Evolutionary conservation across 2,797 vertebrate species (phyloP).

Genomic region (Cyclopterus lumpus): DNA sequence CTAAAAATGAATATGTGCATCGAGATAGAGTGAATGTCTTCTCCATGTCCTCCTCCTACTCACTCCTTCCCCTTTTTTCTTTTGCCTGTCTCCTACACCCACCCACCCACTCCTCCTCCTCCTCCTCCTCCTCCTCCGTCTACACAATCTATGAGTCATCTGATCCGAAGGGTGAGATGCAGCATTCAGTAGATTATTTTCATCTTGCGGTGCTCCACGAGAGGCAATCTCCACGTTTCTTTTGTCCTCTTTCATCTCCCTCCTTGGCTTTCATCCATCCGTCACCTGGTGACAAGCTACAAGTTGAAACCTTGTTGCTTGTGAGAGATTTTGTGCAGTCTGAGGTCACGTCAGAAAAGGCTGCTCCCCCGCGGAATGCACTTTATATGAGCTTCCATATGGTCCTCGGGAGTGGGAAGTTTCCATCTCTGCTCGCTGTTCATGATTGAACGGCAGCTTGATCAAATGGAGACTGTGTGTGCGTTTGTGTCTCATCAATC

Average conservation of each 20-base stretch:
- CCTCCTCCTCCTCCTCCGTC: constrained; percentile 45
- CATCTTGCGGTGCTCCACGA: constrained; percentile 44
- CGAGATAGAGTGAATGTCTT: constrained; percentile 17
- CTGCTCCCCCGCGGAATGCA: not conserved
- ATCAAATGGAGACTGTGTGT: constrained; percentile 6
- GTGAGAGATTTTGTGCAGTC: constrained; percentile 9
- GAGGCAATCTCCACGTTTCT: constrained; percentile 42
- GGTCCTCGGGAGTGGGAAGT: constrained; percentile 14
- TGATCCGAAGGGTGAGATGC: constrained; percentile 67
- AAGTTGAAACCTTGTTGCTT: constrained; percentile 34
- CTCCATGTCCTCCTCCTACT: constrained; percentile 45
- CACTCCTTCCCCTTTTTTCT: constrained; percentile 21
- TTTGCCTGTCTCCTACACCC: constrained; percentile 45
- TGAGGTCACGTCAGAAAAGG: constrained; percentile 20
- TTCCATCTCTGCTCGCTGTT: constrained; percentile 15
- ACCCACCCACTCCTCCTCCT: constrained; percentile 2
- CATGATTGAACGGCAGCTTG: constrained; percentile 15
- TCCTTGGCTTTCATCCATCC: constrained; percentile 22
- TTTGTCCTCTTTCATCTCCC: constrained; percentile 33
- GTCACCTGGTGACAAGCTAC: constrained; percentile 9
- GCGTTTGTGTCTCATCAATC: constrained; percentile 26
- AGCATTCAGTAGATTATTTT: constrained; percentile 62
- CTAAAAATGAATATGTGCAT: constrained; percentile 27
- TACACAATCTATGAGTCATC: constrained; percentile 70
- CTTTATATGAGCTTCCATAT: not conserved